Evolutionary conservation across 37 sponge, comb jelly and placozoan genomes (phyloP).

Genomic region (Chondrilla cf. caribensis): DNA sequence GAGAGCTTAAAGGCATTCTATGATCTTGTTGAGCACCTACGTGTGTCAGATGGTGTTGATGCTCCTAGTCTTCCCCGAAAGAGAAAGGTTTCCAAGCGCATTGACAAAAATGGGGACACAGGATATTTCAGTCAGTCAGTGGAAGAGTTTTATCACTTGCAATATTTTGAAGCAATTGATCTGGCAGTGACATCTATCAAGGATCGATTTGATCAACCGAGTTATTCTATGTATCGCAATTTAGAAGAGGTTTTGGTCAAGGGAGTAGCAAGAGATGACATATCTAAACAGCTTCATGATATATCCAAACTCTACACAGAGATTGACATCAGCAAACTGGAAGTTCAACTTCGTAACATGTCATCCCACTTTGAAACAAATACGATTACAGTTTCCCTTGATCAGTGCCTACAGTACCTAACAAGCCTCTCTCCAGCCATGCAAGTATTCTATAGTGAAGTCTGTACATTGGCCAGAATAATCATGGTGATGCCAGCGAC

Average conservation of each 20-base stretch:
- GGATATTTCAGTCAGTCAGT: constrained; percentile 29
- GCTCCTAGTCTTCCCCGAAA: constrained; percentile 26
- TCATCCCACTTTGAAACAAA: neutral
- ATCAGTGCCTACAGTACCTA: constrained; percentile 25
- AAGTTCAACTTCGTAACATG: constrained; percentile 11
- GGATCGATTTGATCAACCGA: constrained; percentile 53
- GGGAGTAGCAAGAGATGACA: constrained; percentile 20
- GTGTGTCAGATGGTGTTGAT: neutral
- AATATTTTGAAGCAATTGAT: constrained; percentile 71
- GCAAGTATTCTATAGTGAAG: constrained; percentile 38
- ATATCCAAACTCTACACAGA: constrained; percentile 27
- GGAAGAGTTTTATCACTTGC: constrained; percentile 53
- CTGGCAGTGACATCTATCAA: constrained; percentile 33
- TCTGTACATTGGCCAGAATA: constrained; percentile 29
- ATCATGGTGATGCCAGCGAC: constrained; percentile 47
- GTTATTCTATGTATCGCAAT: constrained; percentile 32
- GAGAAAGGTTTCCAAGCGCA: neutral
- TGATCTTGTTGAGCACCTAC: neutral
- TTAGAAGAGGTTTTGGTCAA: constrained; percentile 38
- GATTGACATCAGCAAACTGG: constrained; percentile 1
- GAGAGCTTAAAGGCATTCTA: constrained; percentile 18
- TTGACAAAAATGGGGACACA: constrained; percentile 31
- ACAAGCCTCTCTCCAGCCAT: constrained; percentile 28
- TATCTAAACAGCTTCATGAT: constrained; percentile 1
- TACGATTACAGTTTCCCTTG: neutral